Base-by-base conservation (phyloP, 64 coral and sea anemone species). In the Orbicella faveolata region DNA sequence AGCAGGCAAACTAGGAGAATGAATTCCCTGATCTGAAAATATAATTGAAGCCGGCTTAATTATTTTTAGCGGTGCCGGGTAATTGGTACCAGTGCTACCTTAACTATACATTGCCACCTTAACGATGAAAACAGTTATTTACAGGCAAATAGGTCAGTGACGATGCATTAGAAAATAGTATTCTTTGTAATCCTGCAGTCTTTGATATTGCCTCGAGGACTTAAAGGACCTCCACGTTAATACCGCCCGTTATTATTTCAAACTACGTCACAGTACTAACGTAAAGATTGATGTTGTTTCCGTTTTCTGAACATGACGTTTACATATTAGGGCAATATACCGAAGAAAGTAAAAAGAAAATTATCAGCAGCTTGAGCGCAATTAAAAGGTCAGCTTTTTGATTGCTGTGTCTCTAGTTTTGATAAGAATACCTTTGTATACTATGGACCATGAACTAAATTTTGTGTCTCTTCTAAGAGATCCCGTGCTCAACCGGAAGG, bases 271-370 rank as follows among this genome's bases (percentile, higher is more conserved):
- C 52, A 20, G 39, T 20, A 18, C 9, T 23, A 36, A 78, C 8
- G 19, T 78, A 52, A 51, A 76, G 13, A 52, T 21, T 20, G 8
- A 52, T 52, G 3, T 78, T 78, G 16, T 70, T 70, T 21, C 36
- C 75, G 17, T 78, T 78, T 57, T 76, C 36, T 34, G 77, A 79
- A 57, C 25, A 79, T 79, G 77, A 79, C 77, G 77, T 57, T 57
- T 33, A 11, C 51, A 15, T 25, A 25, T 57, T 12, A 52, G 10
- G n/a, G 19, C 1, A n/a, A 30, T 57, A 55, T 16, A 26, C 23
- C 14, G 57, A 59, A 57, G 1, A 6, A 12, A 79, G 20, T 14
- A 4, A 14, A 25, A 55, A 21, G 9, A 12, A 54, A 25, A 23
- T 26, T 79, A 21, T 48, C 0, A 48, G 44, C 44, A 4, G 44